Evolutionary conservation across 2,888 invertebrate species (phyloP).

Genomic region (Drosophila atripex): DNA sequence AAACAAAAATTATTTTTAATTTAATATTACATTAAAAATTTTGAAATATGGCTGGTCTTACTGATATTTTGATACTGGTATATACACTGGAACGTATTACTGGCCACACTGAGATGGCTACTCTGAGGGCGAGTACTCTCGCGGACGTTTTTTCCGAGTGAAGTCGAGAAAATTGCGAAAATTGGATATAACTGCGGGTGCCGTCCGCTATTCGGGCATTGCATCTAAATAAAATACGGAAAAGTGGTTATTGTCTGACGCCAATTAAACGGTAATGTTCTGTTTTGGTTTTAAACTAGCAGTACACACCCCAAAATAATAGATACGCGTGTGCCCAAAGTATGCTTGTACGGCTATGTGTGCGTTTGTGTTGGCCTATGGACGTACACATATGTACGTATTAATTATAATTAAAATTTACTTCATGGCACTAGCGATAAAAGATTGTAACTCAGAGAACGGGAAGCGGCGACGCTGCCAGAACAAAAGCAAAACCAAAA

Average conservation of each 20-base stretch:
- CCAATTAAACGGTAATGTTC: neutral
- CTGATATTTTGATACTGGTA: too few species aligned
- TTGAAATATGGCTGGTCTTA: too few species aligned
- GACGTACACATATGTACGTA: conserved; percentile 41
- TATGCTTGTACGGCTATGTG: conserved; percentile 19
- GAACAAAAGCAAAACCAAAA: conserved; percentile 35
- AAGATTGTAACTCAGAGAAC: conserved; percentile 49
- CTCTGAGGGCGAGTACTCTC: neutral
- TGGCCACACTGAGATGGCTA: too few species aligned
- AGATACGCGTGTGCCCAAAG: neutral
- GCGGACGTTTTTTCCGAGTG: neutral
- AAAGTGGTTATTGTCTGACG: neutral
- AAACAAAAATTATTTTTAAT: too few species aligned
- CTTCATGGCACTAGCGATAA: conserved; percentile 57
- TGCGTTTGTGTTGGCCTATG: conserved; percentile 14
- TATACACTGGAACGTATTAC: too few species aligned
- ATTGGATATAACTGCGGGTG: neutral
- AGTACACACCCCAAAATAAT: neutral
- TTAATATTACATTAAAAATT: too few species aligned
- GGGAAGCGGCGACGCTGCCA: conserved; percentile 30
- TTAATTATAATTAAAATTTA: conserved; percentile 69
- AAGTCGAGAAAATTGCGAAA: neutral
- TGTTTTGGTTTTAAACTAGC: neutral
- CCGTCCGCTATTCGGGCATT: neutral
- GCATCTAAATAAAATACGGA: neutral